phyloP scores from a whole-genome alignment of 2,113 vertebrate genomes.

The Daubentonia madagascariensis region DNA sequence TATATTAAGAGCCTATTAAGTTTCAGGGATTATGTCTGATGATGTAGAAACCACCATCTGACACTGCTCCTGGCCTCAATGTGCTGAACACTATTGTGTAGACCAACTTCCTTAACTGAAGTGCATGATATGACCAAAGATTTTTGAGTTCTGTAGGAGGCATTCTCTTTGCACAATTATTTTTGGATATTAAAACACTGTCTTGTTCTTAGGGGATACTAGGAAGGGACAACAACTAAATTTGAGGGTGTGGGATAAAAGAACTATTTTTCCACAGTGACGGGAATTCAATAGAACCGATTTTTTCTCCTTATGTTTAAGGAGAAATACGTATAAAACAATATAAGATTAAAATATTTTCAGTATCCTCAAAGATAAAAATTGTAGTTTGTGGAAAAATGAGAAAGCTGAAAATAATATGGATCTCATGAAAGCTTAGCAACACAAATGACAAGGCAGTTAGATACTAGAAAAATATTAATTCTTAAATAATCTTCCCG shows the following conservation, averaged over 20 bases:
- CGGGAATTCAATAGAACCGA: background rate
- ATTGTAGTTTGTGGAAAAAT: background rate
- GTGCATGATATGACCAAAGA: background rate
- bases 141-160: background rate
- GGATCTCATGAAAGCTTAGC: background rate
- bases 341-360: background rate
- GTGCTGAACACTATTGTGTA: background rate
- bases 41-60: too few species aligned
- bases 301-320: background rate
- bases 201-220: background rate
- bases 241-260: background rate
- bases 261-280: background rate
- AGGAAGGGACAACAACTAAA: background rate
- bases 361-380: background rate
- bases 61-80: background rate
- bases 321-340: background rate
- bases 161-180: background rate
- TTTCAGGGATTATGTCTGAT: background rate
- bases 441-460: background rate
- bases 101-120: background rate
- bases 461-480: background rate
- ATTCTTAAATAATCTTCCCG: background rate
- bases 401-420: constrained; percentile 4
- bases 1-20: background rate
- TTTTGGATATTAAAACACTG: background rate